These are phyloP conservation scores for Neoitamus cyanurus DNA, from an alignment of 2,888 invertebrate genomes.

Conservation along the genomic window DNA sequence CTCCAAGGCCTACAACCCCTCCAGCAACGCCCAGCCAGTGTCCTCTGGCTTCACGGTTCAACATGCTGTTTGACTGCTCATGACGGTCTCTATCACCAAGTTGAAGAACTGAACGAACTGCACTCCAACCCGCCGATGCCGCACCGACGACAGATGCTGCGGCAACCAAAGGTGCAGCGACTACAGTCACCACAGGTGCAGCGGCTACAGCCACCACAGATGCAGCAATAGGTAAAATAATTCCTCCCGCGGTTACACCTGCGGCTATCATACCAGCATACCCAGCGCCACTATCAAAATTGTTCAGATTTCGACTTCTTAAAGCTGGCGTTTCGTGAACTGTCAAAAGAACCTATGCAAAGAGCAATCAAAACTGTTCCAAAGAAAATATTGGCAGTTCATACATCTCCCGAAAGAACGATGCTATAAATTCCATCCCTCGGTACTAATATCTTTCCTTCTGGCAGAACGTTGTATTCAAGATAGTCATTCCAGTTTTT, in stretches of 20 bases:
- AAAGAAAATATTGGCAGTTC: neutral
- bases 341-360: constrained; percentile 24
- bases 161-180: too few species aligned
- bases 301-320: neutral
- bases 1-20: constrained; percentile 58
- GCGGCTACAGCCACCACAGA: constrained; percentile 57
- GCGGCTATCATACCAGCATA: neutral
- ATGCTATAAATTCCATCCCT: constrained; percentile 62
- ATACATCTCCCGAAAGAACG: constrained; percentile 4
- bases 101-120: constrained; percentile 57
- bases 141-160: too few species aligned
- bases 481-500: constrained; percentile 66
- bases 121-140: constrained; percentile 57
- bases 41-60: constrained; percentile 58
- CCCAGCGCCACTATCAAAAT: neutral
- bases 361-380: neutral
- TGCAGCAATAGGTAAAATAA: constrained; percentile 55
- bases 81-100: constrained; percentile 59
- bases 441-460: constrained; percentile 67
- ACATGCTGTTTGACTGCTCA: constrained; percentile 59
- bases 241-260: neutral
- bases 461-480: constrained; percentile 64
- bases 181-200: too few species aligned
- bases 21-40: constrained; percentile 59
- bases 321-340: neutral